These are phyloP conservation scores for Epinephelus cyanopodus DNA, from an alignment of 2,113 vertebrate species.

Conservation along the genomic window DNA sequence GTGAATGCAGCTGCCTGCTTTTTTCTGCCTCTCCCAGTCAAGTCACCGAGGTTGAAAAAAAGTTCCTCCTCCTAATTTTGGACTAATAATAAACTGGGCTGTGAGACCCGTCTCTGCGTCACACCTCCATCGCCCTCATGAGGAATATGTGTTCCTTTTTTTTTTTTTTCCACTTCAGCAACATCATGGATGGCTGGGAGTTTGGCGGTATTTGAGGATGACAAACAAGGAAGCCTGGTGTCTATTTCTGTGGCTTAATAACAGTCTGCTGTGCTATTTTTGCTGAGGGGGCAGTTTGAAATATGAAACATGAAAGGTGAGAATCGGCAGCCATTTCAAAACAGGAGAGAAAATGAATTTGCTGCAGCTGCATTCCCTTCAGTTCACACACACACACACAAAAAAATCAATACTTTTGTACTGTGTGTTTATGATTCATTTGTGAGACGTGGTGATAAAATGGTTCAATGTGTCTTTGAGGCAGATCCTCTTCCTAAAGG, in stretches of 20 bases:
- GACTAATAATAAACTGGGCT: conserved; percentile 66
- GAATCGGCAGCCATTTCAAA: conserved; percentile 57
- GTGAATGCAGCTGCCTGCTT: conserved; percentile 21
- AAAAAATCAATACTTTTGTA: neutral
- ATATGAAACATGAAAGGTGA: conserved; percentile 63
- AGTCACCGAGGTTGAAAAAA: conserved; percentile 54
- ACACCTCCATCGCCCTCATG: conserved; percentile 45
- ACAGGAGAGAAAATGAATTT: conserved; percentile 6
- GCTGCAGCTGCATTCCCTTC: conserved; percentile 5
- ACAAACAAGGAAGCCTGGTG: conserved; percentile 56
- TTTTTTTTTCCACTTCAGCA: conserved; percentile 9
- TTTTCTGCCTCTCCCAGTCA: conserved; percentile 36
- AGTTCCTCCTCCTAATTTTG: conserved; percentile 52
- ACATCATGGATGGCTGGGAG: conserved; percentile 21
- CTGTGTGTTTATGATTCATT: neutral
- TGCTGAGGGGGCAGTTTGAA: conserved; percentile 56
- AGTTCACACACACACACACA: neutral
- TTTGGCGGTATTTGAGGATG: conserved; percentile 20
- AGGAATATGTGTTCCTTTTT: conserved; percentile 39
- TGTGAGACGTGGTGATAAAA: neutral
- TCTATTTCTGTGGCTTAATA: conserved; percentile 62
- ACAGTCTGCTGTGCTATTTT: conserved; percentile 54
- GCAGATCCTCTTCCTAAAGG: conserved; percentile 16
- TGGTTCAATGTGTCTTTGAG: neutral
- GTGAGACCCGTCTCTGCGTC: conserved; percentile 51